Evolutionary conservation across 2,797 vertebrate genomes (phyloP).

Genomic region (Sebastes kiyomatsui): DNA sequence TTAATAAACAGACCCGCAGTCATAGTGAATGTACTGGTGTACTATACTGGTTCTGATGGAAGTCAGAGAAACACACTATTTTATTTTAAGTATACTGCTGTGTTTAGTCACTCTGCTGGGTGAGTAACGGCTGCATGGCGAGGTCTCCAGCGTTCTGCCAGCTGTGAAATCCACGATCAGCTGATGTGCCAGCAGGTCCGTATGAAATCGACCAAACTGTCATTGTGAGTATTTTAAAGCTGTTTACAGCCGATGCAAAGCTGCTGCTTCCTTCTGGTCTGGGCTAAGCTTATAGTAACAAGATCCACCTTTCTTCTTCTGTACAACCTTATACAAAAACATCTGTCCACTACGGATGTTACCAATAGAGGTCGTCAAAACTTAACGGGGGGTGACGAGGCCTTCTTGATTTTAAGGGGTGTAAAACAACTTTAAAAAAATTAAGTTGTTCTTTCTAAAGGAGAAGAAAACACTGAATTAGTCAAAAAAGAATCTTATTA

Average conservation of each 20-base stretch:
- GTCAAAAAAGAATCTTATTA: not conserved
- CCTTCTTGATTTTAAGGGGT: no score
- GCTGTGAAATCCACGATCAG: constrained; percentile 49
- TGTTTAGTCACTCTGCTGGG: constrained; percentile 1
- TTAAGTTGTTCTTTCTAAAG: not conserved
- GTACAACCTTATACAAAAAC: not conserved
- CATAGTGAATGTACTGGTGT: not conserved
- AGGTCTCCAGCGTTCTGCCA: constrained; percentile 15
- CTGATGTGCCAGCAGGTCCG: constrained; percentile 36
- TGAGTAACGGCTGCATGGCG: not conserved
- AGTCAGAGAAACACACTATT: not conserved
- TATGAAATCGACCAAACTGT: constrained; percentile 25
- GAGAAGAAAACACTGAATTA: not conserved
- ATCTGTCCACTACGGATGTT: not conserved
- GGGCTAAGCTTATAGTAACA: not conserved
- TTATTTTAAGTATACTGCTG: not conserved
- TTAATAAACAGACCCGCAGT: not conserved
- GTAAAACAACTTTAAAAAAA: no score
- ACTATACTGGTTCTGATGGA: not conserved
- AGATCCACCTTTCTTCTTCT: not conserved
- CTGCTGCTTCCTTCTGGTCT: constrained; percentile 1
- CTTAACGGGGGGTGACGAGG: no score
- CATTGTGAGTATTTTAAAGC: constrained; percentile 31
- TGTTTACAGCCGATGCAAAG: constrained; percentile 9
- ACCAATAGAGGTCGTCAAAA: not conserved